Evolutionary conservation across 1,140 invertebrate species (phyloP).

Genomic region (Eumaeus atala): DNA sequence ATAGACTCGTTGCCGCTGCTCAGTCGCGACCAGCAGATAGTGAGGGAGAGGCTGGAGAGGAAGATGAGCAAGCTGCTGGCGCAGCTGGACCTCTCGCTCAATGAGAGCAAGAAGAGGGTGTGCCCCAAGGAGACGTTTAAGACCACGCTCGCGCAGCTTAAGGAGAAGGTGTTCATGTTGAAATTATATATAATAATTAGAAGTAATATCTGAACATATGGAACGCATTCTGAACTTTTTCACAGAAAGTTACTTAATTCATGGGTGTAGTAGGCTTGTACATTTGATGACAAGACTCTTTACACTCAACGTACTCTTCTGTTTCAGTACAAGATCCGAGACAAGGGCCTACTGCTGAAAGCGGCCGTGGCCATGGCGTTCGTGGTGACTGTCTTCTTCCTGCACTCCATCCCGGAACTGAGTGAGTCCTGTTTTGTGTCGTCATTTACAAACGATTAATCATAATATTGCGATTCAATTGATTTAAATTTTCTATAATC

Average conservation of each 20-base stretch:
- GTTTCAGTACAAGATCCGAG: constrained; percentile 86
- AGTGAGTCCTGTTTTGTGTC: no score
- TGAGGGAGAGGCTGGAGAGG: constrained; percentile 83
- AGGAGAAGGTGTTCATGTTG: constrained; percentile 79
- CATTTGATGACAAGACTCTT: neutral
- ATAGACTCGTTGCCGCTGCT: constrained; percentile 86
- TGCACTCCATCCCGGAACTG: constrained; percentile 84
- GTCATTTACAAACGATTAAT: no score
- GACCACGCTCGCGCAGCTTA: constrained; percentile 82
- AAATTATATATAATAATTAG: no score
- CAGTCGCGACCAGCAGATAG: constrained; percentile 87
- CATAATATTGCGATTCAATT: no score
- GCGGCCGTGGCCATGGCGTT: constrained; percentile 80
- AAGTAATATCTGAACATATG: no score
- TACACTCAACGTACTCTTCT: no score
- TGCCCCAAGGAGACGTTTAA: constrained; percentile 79
- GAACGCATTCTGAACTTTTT: no score
- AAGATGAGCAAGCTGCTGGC: constrained; percentile 75
- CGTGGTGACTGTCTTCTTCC: constrained; percentile 86
- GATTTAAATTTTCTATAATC: no score
- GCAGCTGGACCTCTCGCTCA: constrained; percentile 78
- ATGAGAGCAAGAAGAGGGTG: constrained; percentile 74
- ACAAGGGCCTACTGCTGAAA: constrained; percentile 83
- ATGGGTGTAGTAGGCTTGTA: neutral
- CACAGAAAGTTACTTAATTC: no score